Conservation (phyloP, 2,113 vertebrate species). For the Eonycteris spelaea region DNA sequence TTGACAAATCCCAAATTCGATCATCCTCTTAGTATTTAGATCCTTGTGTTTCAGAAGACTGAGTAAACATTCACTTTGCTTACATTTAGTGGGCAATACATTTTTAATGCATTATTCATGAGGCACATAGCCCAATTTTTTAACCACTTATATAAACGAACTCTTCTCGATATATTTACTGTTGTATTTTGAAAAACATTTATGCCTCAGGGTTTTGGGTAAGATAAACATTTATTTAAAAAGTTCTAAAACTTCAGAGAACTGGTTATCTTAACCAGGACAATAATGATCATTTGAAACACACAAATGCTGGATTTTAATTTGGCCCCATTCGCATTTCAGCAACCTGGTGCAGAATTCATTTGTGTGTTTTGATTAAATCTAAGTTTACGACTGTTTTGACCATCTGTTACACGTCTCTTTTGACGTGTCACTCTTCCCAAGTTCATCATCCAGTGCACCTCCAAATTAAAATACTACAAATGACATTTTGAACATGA, state of each 20-base stretch:
- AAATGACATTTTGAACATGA: background rate
- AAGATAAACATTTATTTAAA: background rate
- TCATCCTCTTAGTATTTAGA: background rate
- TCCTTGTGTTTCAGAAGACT: background rate
- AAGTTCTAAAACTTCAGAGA: background rate
- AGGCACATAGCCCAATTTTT: background rate
- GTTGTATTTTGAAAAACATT: background rate
- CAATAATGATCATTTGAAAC: background rate
- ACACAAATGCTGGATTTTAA: background rate
- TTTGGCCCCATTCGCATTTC: background rate
- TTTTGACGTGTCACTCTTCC: background rate
- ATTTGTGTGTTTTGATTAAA: background rate
- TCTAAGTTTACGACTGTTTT: background rate
- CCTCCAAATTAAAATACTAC: background rate
- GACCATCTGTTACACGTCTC: background rate
- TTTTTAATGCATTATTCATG: background rate
- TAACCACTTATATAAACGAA: background rate
- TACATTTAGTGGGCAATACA: background rate
- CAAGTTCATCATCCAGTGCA: background rate
- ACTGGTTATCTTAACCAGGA: background rate
- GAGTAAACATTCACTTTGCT: background rate
- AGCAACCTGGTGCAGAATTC: background rate
- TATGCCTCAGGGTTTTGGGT: background rate
- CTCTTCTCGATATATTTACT: background rate
- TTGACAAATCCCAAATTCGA: background rate